Evolutionary conservation across 1,140 invertebrate species (phyloP).

Genomic region (Eumaeus atala): DNA sequence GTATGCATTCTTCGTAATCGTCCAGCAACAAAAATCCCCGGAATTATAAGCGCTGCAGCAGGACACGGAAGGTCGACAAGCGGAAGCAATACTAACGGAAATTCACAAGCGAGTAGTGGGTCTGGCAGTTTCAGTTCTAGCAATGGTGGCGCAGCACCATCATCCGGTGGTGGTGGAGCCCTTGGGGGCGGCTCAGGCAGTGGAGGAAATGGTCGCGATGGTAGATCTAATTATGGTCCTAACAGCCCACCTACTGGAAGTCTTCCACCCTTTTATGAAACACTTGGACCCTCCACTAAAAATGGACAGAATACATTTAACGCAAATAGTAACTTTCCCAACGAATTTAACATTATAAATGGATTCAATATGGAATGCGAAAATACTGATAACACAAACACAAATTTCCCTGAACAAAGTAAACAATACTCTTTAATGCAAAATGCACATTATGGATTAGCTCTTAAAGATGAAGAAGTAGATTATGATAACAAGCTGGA

Average conservation of each 20-base stretch:
- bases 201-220: conserved; percentile 81
- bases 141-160: conserved; percentile 70
- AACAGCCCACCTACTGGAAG: conserved; percentile 88
- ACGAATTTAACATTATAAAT: conserved; percentile 76
- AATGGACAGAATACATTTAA: conserved; percentile 80
- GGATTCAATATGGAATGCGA: conserved; percentile 85
- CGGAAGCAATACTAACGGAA: conserved; percentile 69
- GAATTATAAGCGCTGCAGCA: conserved; percentile 80
- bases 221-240: conserved; percentile 86
- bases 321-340: conserved; percentile 71
- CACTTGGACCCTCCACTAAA: conserved; percentile 77
- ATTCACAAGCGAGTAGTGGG: conserved; percentile 72
- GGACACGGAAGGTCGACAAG: conserved; percentile 82
- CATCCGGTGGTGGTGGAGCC: conserved; percentile 76
- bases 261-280: conserved; percentile 89
- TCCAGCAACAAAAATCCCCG: conserved; percentile 73
- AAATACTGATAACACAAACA: conserved; percentile 72
- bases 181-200: conserved; percentile 79
- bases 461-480: conserved; percentile 85
- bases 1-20: conserved; percentile 62
- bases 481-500: conserved; percentile 85
- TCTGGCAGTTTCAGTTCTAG: conserved; percentile 74
- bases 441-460: conserved; percentile 86
- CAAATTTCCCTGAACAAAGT: conserved; percentile 73
- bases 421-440: conserved; percentile 88